These are phyloP conservation scores for Tyto alba DNA, from an alignment of 2,113 vertebrate genomes.

Conservation along the genomic window DNA sequence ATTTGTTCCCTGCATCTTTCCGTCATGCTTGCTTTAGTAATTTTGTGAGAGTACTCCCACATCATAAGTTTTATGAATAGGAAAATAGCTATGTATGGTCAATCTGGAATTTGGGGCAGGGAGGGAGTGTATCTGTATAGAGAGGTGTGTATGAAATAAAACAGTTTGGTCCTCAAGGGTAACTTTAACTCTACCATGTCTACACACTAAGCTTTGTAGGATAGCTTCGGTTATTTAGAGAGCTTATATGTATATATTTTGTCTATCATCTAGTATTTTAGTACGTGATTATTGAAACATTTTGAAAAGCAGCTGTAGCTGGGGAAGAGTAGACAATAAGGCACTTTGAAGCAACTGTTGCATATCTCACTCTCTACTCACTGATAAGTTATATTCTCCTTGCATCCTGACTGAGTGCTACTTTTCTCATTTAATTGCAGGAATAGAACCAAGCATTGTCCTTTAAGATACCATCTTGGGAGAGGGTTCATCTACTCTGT, in stretches of 20 bases:
- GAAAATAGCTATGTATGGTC: background rate
- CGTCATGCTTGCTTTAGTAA: background rate
- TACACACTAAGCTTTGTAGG: background rate
- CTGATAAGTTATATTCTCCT: background rate
- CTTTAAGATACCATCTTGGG: background rate
- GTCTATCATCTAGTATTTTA: background rate
- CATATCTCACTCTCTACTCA: background rate
- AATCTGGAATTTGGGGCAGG: background rate
- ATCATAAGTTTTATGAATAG: background rate
- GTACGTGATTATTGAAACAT: background rate
- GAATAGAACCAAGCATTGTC: background rate
- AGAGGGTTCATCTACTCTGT: background rate
- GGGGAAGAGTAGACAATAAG: background rate
- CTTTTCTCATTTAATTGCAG: background rate
- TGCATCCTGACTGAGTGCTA: background rate
- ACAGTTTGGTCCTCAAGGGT: background rate
- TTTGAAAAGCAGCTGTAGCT: background rate
- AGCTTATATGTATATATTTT: background rate
- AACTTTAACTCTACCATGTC: background rate
- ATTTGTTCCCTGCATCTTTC: background rate
- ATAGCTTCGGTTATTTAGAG: background rate
- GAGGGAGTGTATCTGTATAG: too few relatives aligned
- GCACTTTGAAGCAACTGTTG: background rate
- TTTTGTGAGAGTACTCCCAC: background rate
- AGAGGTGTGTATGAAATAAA: background rate